Evolutionary conservation across 1,140 invertebrate genomes (phyloP).

Genomic region (Notospermus geniculatus): DNA sequence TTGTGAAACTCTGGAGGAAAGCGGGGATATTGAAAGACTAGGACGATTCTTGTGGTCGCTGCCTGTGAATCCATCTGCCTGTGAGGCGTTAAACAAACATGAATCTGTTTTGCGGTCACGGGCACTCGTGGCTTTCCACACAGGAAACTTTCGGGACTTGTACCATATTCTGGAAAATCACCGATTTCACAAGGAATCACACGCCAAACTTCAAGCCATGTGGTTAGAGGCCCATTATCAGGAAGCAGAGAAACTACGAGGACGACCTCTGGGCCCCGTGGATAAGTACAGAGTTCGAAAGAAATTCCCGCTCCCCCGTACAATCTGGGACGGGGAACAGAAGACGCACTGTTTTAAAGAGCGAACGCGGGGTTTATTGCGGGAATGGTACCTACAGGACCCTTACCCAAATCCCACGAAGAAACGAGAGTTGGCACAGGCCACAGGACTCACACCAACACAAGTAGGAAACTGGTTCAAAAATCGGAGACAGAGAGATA

Average conservation of each 20-base stretch:
- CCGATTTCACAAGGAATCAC: conserved; percentile 94
- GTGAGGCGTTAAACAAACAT: conserved; percentile 88
- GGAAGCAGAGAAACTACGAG: conserved; percentile 93
- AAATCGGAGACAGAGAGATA: conserved; percentile 94
- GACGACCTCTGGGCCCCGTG: conserved; percentile 93
- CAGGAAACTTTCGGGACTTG: conserved; percentile 87
- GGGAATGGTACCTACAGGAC: conserved; percentile 91
- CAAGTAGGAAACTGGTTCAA: conserved; percentile 99
- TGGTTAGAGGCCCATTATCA: conserved; percentile 99
- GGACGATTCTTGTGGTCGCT: conserved; percentile 96
- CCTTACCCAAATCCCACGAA: conserved; percentile 99
- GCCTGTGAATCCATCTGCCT: conserved; percentile 64
- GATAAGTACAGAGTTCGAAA: conserved; percentile 99
- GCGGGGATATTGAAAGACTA: conserved; percentile 92
- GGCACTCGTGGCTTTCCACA: conserved; percentile 96
- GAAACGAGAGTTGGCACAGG: conserved; percentile 94
- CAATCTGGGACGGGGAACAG: conserved; percentile 99
- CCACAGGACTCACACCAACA: conserved; percentile 96
- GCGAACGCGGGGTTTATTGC: conserved; percentile 85
- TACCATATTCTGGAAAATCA: conserved; percentile 95
- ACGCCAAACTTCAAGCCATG: conserved; percentile 89
- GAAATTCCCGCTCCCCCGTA: conserved; percentile 97
- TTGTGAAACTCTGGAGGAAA: conserved; percentile 98
- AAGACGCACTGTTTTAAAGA: conserved; percentile 99
- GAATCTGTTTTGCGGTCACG: conserved; percentile 92